These are phyloP conservation scores for Hemibagrus guttatus DNA, from an alignment of 2,797 vertebrate species.

Conservation along the genomic window DNA sequence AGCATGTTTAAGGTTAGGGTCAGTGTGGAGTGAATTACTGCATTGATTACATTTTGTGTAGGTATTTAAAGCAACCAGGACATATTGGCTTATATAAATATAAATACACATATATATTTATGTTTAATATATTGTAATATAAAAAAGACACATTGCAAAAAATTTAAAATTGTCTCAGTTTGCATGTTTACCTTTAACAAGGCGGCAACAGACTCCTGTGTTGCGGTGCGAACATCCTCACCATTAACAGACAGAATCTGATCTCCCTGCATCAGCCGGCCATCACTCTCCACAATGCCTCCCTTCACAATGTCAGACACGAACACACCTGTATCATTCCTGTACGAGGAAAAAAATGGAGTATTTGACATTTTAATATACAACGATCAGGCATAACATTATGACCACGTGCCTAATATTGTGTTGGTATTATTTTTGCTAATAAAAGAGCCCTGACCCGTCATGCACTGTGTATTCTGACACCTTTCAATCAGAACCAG, in stretches of 20 bases:
- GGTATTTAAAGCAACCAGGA: background rate
- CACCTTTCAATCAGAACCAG: too few relatives aligned
- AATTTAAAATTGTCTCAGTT: background rate
- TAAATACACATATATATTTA: background rate
- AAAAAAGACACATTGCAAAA: background rate
- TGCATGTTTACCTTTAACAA: constrained; percentile 83
- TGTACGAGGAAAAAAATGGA: constrained; percentile 57
- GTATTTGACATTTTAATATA: background rate
- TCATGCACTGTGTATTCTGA: too few relatives aligned
- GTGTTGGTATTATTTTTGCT: too few relatives aligned
- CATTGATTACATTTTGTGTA: background rate
- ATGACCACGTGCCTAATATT: too few relatives aligned
- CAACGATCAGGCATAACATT: too few relatives aligned
- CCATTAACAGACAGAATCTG: constrained; percentile 92
- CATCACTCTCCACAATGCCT: constrained; percentile 87
- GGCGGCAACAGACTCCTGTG: constrained; percentile 92
- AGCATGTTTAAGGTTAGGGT: background rate
- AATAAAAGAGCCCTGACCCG: too few relatives aligned
- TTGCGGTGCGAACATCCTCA: constrained; percentile 88
- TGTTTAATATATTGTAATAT: too few relatives aligned
- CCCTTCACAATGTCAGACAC: constrained; percentile 96
- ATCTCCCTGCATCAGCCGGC: constrained; percentile 90
- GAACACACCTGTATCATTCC: constrained; percentile 94
- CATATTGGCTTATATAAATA: background rate
- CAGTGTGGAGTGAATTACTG: too few relatives aligned